Percentiles rank a stretch among this genome's conserved stretches.
Evolutionary conservation across 2,888 invertebrate genomes (phyloP).

Genomic region (Cynaeus angustus): DNA sequence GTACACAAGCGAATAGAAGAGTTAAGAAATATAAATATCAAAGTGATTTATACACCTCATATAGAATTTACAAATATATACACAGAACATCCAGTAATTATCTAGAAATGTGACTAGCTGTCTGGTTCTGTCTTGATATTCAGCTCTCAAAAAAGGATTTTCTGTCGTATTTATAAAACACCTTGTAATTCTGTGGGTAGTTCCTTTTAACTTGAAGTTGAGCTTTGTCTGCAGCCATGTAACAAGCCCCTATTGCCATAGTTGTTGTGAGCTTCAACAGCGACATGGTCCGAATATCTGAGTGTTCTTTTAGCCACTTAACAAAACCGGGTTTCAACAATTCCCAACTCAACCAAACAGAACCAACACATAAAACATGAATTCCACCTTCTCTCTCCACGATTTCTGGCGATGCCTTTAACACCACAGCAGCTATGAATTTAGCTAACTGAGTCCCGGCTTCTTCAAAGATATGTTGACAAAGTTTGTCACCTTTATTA

Average conservation of each 20-base stretch:
- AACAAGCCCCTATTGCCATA: slow-evolving; percentile 90
- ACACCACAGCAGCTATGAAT: slow-evolving; percentile 78
- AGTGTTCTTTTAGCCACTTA: slow-evolving; percentile 72
- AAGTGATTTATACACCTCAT: not conserved
- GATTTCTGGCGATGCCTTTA: slow-evolving; percentile 77
- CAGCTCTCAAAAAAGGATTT: slow-evolving; percentile 22
- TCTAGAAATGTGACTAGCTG: slow-evolving; percentile 15
- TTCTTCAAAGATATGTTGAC: slow-evolving; percentile 80
- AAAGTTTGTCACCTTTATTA: slow-evolving; percentile 82
- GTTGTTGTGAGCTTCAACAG: slow-evolving; percentile 83
- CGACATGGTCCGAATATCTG: slow-evolving; percentile 74
- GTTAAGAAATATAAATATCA: slow-evolving; percentile 5
- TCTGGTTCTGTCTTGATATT: not conserved
- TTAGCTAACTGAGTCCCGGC: slow-evolving; percentile 80
- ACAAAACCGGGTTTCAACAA: slow-evolving; percentile 83
- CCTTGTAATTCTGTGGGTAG: slow-evolving; percentile 80
- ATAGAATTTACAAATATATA: slow-evolving; percentile 16
- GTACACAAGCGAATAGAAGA: slow-evolving; percentile 18
- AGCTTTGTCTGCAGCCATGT: slow-evolving; percentile 85
- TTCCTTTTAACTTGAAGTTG: slow-evolving; percentile 79
- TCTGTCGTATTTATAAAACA: slow-evolving; percentile 77
- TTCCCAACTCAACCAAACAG: slow-evolving; percentile 96
- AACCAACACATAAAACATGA: slow-evolving; percentile 91
- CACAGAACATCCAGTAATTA: slow-evolving; percentile 22
- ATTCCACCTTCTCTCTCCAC: slow-evolving; percentile 73